A percentile compares a stretch with the other conserved stretches of the same genome.
These are phyloP conservation scores for Scaptomyza tumidula DNA, from an alignment of 2,888 invertebrate genomes.

Conservation along the genomic window DNA sequence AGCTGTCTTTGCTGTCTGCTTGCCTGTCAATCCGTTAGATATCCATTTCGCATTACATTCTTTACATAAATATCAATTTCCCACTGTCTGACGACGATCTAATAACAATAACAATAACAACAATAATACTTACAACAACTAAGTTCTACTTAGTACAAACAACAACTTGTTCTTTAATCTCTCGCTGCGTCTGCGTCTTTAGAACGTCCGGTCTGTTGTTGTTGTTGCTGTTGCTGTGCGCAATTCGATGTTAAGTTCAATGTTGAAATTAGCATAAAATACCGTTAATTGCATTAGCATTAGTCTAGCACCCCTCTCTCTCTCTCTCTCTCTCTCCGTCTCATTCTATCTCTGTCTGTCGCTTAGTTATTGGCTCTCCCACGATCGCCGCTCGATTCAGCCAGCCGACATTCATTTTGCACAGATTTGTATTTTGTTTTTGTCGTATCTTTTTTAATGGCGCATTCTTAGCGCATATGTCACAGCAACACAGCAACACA, in stretches of 20 bases:
- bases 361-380: conserved; percentile 32
- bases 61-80: conserved; percentile 37
- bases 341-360: background rate
- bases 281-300: conserved; percentile 82
- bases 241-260: conserved; percentile 81
- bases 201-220: background rate
- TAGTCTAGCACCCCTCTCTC: conserved; percentile 55
- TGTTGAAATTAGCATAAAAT: conserved; percentile 83
- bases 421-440: conserved; percentile 28
- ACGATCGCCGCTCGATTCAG: conserved; percentile 36
- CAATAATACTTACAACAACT: conserved; percentile 11
- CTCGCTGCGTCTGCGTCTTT: conserved; percentile 25
- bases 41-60: background rate
- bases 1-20: background rate
- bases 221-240: conserved; percentile 24
- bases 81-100: conserved; percentile 32
- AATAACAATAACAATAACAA: conserved; percentile 2
- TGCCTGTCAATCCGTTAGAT: no score
- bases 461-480: conserved; percentile 74
- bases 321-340: background rate
- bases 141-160: conserved; percentile 4
- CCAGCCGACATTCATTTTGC: conserved; percentile 55
- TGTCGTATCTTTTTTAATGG: conserved; percentile 48
- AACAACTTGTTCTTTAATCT: conserved; percentile 45
- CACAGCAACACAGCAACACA: conserved; percentile 39